Percentiles rank a stretch among this genome's conserved stretches.
Conservation (phyloP, 2,888 invertebrate species). For the Thecophora atra region DNA sequence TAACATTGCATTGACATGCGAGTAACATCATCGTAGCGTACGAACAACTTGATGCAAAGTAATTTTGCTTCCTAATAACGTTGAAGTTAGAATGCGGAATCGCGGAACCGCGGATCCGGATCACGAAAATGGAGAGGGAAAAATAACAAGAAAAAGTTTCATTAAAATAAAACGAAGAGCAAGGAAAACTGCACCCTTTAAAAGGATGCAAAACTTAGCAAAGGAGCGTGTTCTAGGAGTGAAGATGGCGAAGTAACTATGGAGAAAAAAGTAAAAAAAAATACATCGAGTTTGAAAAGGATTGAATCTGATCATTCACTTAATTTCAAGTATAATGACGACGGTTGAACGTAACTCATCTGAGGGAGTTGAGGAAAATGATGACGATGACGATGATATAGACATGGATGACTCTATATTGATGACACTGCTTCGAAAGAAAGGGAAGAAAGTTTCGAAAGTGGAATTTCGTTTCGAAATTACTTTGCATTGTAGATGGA, state of each 20-base stretch:
- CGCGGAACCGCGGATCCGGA: too few relatives aligned
- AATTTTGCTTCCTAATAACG: neutral
- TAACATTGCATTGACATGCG: slow-evolving; percentile 41
- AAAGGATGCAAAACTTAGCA: too few relatives aligned
- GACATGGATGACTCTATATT: neutral
- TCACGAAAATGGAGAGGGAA: neutral
- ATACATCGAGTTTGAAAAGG: neutral
- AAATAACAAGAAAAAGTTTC: neutral
- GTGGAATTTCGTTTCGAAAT: too few relatives aligned
- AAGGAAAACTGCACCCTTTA: too few relatives aligned
- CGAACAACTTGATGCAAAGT: slow-evolving; percentile 1
- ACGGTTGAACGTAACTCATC: neutral
- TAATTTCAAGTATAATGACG: neutral
- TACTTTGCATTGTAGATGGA: too few relatives aligned
- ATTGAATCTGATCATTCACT: too few relatives aligned
- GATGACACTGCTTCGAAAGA: too few relatives aligned
- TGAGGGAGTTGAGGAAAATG: neutral
- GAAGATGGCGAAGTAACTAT: neutral
- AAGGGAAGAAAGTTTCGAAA: too few relatives aligned
- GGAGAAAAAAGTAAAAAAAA: neutral
- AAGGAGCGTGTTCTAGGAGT: too few relatives aligned
- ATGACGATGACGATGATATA: neutral
- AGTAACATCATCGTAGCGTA: neutral
- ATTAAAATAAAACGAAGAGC: too few relatives aligned
- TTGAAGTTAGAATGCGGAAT: neutral